Evolutionary conservation across 2,113 vertebrate genomes (phyloP), one percentile per base, ranked within the genome.

Genomic region (Speoplatyrhinus poulsoni): DNA sequence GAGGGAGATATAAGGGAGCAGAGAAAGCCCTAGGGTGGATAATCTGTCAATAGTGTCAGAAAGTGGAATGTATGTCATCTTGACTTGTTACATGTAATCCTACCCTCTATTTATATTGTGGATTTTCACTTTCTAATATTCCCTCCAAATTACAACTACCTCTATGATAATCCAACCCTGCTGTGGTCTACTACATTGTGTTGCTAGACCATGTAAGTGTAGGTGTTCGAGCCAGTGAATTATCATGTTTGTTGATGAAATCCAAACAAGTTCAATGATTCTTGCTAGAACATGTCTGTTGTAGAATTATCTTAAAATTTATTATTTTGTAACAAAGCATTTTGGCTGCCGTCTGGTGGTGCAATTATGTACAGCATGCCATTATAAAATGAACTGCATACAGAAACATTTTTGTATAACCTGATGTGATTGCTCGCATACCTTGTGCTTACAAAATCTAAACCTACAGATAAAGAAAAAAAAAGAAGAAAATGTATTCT

Each of bases 81-180:
- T 82, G 71, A 72, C 69, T 73, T 26, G 26, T 26, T 46, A 53
- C 33, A 15, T 77, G 77, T 84, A 85, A 88, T 86, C 83, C 82
- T 55, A 54, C 62, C 46, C 63, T 80, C 70, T 79, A 60, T 83
- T 80, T 86, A 73, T 80, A 79, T 80, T 80, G 36, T 67, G 71
- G 46, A 83, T 84, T 76, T 85, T 75, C 52, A 46, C 26, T 65
- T 17, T 83, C 58, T 69, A 77, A 87, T 85, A 83, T 85, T 86
- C 82, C 47, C n/a, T 79, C 50, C 50, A 84, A 86, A 91, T 89
- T 70, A 82, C 84, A 84, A 62, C 82, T 83, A 85, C 87, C 87
- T 86, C 79, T n/a, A 60, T 70, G 48, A 61, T 90, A 92, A 90
- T 90, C 88, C 86, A 36, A 58, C 55, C 50, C 66, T 76, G 59